Evolutionary conservation across 2,797 vertebrate species (phyloP), one percentile per base, ranked within the genome.

Genomic region (Crenichthys baileyi): DNA sequence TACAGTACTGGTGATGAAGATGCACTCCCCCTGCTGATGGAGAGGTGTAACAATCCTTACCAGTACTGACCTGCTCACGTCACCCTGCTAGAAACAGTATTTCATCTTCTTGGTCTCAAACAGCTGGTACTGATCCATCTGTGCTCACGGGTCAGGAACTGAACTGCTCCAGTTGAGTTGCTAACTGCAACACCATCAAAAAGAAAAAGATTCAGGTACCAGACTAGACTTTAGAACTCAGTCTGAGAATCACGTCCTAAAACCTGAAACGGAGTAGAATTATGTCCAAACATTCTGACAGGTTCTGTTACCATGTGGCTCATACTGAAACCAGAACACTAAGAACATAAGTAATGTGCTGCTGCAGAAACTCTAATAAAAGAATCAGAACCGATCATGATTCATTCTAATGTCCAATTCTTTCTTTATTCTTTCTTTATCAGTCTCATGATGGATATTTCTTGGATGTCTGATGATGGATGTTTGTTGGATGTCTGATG

Each of bases 351-450:
- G 56, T 68, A 44, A 68, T 24, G 39, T 68, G 12, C 12, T 24
- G 65, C 65, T 44, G 41, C 22, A 44, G 65, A 68, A 68, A 44
- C 65, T 8, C 39, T 5, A 68, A 68, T 68, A 68, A 68, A 68
- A 13, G 11, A 24, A 46, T 12, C 41, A 46, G 39, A 68, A n/a
- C 65, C 5, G 1, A 1, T 55, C 8, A 8, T 31, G 65, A 4
- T 68, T 46, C 2, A 15, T 2, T n/a, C 12, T 1, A 1, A 63
- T 6, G 16, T 51, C 50, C 13, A 3, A 50, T 50, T 6, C 48
- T 15, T 50, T 13, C 48, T 15, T 50, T 13, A 16, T 2, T n/a
- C n/a, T n/a, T n/a, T n/a, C 48, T 15, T 50, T 13, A 16, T 2
- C 31, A 31, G 2, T 1, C 31, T 31, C 31, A 31, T 31, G 31